phyloP scores from a whole-genome alignment of 2,113 vertebrate genomes.

The Malaclemys terrapin region DNA sequence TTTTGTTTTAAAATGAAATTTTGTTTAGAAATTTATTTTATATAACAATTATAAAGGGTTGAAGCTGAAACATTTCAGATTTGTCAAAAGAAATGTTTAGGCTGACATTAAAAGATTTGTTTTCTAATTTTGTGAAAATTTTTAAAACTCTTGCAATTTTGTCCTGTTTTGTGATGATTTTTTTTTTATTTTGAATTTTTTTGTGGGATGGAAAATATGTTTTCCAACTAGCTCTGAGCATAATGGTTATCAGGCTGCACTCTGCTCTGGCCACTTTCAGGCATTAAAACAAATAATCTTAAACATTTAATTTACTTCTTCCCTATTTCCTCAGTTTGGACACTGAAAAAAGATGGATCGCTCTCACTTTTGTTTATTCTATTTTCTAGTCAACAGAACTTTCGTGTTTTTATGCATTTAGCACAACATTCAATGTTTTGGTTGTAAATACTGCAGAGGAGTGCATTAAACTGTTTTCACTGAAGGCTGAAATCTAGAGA shows the following conservation, averaged over 20 bases:
- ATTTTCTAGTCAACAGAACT: background rate
- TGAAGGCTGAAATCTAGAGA: background rate
- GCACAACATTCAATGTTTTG: background rate
- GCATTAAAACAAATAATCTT: background rate
- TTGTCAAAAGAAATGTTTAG: background rate
- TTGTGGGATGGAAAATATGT: background rate
- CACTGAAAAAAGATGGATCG: background rate
- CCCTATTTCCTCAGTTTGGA: background rate
- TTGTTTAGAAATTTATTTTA: background rate
- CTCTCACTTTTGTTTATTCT: background rate
- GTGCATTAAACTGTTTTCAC: background rate
- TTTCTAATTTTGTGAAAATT: background rate
- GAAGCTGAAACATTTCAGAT: background rate
- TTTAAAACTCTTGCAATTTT: background rate
- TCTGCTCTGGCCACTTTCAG: background rate
- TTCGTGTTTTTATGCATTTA: background rate
- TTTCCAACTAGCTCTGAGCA: background rate
- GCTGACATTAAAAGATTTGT: background rate
- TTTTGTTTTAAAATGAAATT: background rate
- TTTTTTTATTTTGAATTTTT: background rate
- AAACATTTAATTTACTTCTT: background rate
- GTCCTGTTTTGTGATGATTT: background rate
- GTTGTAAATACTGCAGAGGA: background rate
- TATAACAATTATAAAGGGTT: background rate
- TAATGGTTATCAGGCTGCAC: background rate